These are phyloP conservation scores for Chaitophorus viminalis DNA, from an alignment of 2,888 invertebrate genomes.

Conservation along the genomic window DNA sequence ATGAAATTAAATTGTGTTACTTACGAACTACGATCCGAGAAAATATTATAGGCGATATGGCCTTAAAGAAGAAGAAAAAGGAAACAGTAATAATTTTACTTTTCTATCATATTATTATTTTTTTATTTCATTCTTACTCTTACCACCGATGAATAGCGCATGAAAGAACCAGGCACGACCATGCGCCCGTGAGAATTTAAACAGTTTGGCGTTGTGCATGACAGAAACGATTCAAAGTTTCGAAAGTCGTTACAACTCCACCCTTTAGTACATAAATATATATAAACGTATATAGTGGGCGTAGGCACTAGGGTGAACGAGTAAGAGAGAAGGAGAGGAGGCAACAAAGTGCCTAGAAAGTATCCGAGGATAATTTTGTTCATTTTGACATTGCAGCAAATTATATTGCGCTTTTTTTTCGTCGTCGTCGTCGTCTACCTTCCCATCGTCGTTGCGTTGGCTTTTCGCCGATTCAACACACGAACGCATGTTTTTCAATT, in stretches of 20 bases:
- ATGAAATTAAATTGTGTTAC: slow-evolving; percentile 37
- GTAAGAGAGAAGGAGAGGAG: background rate
- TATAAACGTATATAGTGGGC: background rate
- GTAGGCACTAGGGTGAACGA: background rate
- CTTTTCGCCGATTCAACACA: slow-evolving; percentile 33
- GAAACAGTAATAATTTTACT: slow-evolving; percentile 26
- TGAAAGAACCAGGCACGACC: slow-evolving; percentile 44
- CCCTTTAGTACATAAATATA: slow-evolving; percentile 10
- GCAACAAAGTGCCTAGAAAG: slow-evolving; percentile 47
- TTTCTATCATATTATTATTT: too few relatives aligned
- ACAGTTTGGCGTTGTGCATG: slow-evolving; percentile 62
- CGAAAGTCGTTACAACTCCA: slow-evolving; percentile 55
- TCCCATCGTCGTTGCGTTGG: background rate
- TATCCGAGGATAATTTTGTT: slow-evolving; percentile 58
- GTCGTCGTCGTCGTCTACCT: background rate
- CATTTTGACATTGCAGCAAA: slow-evolving; percentile 53
- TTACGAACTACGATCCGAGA: too few relatives aligned
- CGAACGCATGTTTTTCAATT: slow-evolving; percentile 18
- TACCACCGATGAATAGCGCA: background rate
- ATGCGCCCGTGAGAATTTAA: slow-evolving; percentile 57
- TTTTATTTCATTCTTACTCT: background rate
- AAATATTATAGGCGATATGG: background rate
- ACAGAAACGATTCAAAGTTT: slow-evolving; percentile 61
- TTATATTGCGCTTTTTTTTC: slow-evolving; percentile 53
- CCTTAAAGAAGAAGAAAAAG: background rate